Evolutionary conservation across 2,113 vertebrate species (phyloP).

Genomic region (Gallinago paraguaiae): DNA sequence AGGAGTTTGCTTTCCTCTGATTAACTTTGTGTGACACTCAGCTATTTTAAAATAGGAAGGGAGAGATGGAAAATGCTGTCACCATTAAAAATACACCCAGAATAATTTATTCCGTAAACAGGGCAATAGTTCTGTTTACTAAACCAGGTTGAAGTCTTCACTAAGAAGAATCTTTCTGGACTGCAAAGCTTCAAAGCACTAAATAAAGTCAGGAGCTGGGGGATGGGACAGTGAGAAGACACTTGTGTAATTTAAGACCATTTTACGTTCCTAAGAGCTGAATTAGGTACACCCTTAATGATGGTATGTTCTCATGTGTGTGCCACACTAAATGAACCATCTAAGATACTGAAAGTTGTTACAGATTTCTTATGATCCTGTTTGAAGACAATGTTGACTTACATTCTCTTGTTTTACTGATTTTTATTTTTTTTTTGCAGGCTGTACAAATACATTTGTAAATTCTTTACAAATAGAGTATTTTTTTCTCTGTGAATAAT

Average conservation of each 20-base stretch:
- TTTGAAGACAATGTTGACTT: not conserved
- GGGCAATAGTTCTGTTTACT: not conserved
- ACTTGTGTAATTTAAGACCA: not conserved
- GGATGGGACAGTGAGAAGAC: not conserved
- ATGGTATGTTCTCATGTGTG: not conserved
- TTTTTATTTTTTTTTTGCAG: not conserved
- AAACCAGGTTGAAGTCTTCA: not conserved
- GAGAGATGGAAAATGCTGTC: not conserved
- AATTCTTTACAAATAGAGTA: not conserved
- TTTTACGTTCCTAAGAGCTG: not conserved
- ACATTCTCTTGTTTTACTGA: not conserved
- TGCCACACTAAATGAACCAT: not conserved
- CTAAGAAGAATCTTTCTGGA: not conserved
- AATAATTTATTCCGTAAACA: not conserved
- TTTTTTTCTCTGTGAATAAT: not conserved
- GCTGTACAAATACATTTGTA: not conserved
- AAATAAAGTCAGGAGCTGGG: not conserved
- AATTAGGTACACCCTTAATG: not conserved
- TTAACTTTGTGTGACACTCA: not conserved
- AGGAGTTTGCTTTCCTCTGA: slow-evolving; percentile 6
- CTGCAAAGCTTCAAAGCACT: not conserved
- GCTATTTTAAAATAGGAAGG: not conserved
- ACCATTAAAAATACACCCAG: not conserved
- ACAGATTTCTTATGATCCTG: not conserved
- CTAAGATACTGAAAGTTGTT: not conserved